Conservation (phyloP, 2,113 vertebrate species). For the Ardeotis arabs region DNA sequence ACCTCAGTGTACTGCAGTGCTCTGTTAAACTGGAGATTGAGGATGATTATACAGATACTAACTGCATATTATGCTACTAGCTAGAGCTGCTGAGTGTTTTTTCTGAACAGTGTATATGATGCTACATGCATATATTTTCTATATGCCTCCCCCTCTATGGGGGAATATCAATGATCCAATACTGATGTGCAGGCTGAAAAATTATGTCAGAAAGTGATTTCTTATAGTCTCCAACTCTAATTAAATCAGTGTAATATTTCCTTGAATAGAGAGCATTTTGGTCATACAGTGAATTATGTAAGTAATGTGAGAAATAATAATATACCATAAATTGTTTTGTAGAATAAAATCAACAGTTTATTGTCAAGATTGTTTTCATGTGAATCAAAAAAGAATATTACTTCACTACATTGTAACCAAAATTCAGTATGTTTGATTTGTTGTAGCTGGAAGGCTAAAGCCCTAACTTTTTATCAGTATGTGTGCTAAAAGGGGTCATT, state of each 20-base stretch:
- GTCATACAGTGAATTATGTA: not conserved
- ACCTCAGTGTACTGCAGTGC: not conserved
- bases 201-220: not conserved
- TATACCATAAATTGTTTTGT: not conserved
- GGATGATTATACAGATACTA: not conserved
- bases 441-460: not conserved
- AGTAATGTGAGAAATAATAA: not conserved
- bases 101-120: not conserved
- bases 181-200: not conserved
- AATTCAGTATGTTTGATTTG: conserved; percentile 34
- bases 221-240: not conserved
- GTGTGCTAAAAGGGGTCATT: not conserved
- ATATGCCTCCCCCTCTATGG: not conserved
- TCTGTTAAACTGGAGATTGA: not conserved
- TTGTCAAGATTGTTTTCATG: not conserved
- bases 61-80: not conserved
- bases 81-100: not conserved
- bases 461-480: conserved; percentile 14
- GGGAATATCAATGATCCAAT: not conserved
- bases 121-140: not conserved
- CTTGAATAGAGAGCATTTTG: not conserved
- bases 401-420: not conserved
- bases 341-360: not conserved
- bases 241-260: not conserved
- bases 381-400: not conserved